Base-by-base conservation (phyloP, 2,113 vertebrate species). In the Coptodon bakossiorum region DNA sequence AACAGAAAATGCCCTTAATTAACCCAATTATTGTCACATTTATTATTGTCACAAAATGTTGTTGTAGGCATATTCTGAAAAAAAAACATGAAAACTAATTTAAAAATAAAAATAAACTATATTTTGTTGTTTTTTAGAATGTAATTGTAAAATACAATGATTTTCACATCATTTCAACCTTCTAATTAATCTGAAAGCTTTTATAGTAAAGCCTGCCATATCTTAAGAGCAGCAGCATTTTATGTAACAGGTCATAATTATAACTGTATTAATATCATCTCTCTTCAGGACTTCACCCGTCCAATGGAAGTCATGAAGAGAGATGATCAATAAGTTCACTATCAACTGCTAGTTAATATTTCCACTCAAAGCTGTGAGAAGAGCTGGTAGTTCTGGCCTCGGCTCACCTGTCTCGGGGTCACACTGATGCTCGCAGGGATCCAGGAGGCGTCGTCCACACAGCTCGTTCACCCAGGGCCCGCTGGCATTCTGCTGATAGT, bases 401-500 rank as follows among this genome's bases (percentile, higher is more conserved):
- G 1, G n/a, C 89, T 87, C 73, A 99, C 99, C 99, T 27, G 98
- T 98, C 90, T 99, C 99, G 0, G 97, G 97, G 89, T 99, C 98
- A 11, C 99, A 99, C 92, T 99, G 98, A 81, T 99, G 99, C 94
- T 99, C 99, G 4, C 99, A 99, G 22, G 98, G 98, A 94, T 99
- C 98, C 2, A 99, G 96, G 80, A 99, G 97, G 78, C 99, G 97
- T 9, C 98, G 97, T 50, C 98, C 97, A 0, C 99, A 99, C 91
- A 99, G 97, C 91, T 99, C 99, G 85, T 96, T 96, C 84, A 98
- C 96, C 98, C 99, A 99, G 16, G 98, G 98, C 36, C 99, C 99
- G 0, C 99, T 99, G 95, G 98, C 98, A 73, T 99, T 99, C 97
- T 99, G 98, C 93, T 99, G 99, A 91, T 98, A 98, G 95, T 98